These are phyloP conservation scores for Papilio demoleus DNA, from an alignment of 2,888 invertebrate genomes.

Conservation along the genomic window DNA sequence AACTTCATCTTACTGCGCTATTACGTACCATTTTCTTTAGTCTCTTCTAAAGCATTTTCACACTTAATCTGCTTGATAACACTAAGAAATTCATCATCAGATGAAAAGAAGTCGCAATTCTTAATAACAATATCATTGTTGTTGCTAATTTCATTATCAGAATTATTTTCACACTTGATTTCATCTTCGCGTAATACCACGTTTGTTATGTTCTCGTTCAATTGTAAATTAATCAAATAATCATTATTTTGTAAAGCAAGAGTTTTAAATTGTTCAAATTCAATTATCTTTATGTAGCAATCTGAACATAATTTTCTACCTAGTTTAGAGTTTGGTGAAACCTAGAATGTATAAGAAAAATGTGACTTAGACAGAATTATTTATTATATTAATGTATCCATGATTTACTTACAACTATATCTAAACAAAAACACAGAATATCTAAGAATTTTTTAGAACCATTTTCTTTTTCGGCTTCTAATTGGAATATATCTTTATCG, in stretches of 20 bases:
- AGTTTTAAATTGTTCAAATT: slow-evolving; percentile 66
- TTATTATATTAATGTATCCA: slow-evolving; percentile 7
- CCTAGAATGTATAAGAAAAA: slow-evolving; percentile 50
- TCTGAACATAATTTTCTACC: slow-evolving; percentile 64
- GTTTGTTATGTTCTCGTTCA: slow-evolving; percentile 47
- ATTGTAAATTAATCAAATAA: slow-evolving; percentile 52
- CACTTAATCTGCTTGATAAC: slow-evolving; percentile 57
- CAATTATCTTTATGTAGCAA: slow-evolving; percentile 64
- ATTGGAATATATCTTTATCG: slow-evolving; percentile 56
- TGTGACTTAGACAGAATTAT: not conserved
- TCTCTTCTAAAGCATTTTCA: slow-evolving; percentile 55
- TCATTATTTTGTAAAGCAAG: slow-evolving; percentile 63
- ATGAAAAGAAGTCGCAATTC: slow-evolving; percentile 48
- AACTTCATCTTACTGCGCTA: no score
- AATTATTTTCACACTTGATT: slow-evolving; percentile 42
- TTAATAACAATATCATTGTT: slow-evolving; percentile 39
- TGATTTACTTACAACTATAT: slow-evolving; percentile 57
- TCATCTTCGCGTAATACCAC: slow-evolving; percentile 44
- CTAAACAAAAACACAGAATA: slow-evolving; percentile 65
- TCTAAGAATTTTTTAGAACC: slow-evolving; percentile 52
- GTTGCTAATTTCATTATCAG: slow-evolving; percentile 38
- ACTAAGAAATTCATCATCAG: slow-evolving; percentile 69
- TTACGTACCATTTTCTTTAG: slow-evolving; percentile 59
- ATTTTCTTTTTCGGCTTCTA: slow-evolving; percentile 49
- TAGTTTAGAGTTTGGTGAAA: slow-evolving; percentile 54